Percentiles rank a stretch among this genome's conserved stretches.
Evolutionary conservation across 2,888 invertebrate genomes (phyloP).

Genomic region (Theretra japonica): DNA sequence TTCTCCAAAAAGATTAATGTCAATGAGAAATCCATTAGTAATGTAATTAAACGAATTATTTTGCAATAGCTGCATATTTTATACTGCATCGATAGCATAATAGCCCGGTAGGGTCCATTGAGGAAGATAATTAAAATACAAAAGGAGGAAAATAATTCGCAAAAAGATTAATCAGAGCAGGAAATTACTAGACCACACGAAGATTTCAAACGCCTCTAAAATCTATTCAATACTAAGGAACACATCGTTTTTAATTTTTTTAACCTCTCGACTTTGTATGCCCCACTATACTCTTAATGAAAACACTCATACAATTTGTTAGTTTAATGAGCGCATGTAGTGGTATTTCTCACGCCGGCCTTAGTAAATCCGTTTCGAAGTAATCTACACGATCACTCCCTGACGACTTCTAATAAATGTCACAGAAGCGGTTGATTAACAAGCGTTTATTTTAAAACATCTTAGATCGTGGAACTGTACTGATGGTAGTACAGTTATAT

Average conservation of each 20-base stretch:
- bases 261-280: background rate
- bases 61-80: too few relatives aligned
- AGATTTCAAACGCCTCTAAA: background rate
- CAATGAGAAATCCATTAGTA: too few relatives aligned
- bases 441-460: background rate
- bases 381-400: conserved; percentile 59
- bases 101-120: too few relatives aligned
- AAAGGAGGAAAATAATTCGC: too few relatives aligned
- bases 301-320: conserved; percentile 26
- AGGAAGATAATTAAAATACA: too few relatives aligned
- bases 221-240: background rate
- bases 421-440: conserved; percentile 36
- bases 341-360: conserved; percentile 48
- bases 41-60: too few relatives aligned
- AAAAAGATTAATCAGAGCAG: too few relatives aligned
- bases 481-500: background rate
- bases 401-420: conserved; percentile 62
- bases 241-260: background rate
- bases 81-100: too few relatives aligned
- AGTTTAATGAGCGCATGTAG: conserved; percentile 12
- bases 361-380: conserved; percentile 50
- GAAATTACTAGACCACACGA: too few relatives aligned
- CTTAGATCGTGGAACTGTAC: background rate
- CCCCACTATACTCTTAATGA: background rate
- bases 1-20: too few relatives aligned